A percentile compares a stretch with the other conserved stretches of the same genome.
Conservation (phyloP, 2,113 vertebrate genomes). For the Cephalopholis sonnerati region DNA sequence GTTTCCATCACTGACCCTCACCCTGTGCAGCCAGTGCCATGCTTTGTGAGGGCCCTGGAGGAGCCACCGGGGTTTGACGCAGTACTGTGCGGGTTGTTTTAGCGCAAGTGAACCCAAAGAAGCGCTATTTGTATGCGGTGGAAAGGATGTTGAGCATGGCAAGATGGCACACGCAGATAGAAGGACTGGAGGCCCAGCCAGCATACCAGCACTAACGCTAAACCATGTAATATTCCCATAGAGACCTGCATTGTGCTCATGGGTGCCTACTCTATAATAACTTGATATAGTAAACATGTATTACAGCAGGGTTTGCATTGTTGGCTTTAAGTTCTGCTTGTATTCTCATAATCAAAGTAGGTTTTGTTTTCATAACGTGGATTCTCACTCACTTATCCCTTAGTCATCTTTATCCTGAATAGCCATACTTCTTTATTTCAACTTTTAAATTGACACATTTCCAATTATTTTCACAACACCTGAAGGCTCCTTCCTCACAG, state of each 20-base stretch:
- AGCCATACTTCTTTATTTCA: too few relatives aligned
- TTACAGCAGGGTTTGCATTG: background rate
- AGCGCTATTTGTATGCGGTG: constrained; percentile 32
- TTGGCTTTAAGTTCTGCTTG: too few relatives aligned
- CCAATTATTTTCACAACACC: background rate
- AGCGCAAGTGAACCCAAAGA: constrained; percentile 3
- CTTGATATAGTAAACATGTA: background rate
- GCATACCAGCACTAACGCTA: constrained; percentile 10
- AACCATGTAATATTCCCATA: background rate
- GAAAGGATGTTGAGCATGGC: constrained; percentile 36
- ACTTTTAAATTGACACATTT: background rate
- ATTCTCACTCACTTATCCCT: background rate
- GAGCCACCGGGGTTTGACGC: constrained; percentile 59
- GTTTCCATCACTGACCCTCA: constrained; percentile 16
- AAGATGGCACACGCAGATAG: constrained; percentile 55
- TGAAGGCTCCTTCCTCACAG: background rate
- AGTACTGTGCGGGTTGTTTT: constrained; percentile 33
- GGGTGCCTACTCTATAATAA: background rate
- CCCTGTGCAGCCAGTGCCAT: constrained; percentile 11
- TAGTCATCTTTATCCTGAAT: background rate
- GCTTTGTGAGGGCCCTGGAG: constrained; percentile 13
- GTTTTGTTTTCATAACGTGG: background rate
- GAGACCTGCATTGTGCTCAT: background rate
- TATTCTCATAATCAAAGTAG: background rate
- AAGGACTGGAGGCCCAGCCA: constrained; percentile 47